Evolutionary conservation across 2,888 invertebrate species (phyloP).

Genomic region (Diachrysia chrysitis): DNA sequence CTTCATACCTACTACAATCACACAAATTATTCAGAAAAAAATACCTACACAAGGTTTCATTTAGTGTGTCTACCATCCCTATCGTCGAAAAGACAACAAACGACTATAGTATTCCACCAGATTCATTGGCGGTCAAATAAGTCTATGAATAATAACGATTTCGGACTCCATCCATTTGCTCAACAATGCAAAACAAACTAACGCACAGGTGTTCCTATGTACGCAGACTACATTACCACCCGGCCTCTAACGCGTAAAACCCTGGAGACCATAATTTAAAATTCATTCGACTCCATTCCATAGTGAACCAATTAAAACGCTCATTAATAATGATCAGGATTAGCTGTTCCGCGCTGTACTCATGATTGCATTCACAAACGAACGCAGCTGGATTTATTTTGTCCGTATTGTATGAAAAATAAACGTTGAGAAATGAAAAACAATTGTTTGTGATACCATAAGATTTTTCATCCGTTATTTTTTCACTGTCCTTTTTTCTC

Average conservation of each 20-base stretch:
- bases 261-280: constrained; percentile 62
- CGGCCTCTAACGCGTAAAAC: constrained; percentile 45
- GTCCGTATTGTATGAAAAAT: constrained; percentile 40
- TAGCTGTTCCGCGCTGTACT: constrained; percentile 40
- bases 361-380: constrained; percentile 57
- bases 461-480: constrained; percentile 45
- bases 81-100: constrained; percentile 17
- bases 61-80: not conserved
- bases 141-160: constrained; percentile 43
- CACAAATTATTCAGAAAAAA: too few relatives aligned
- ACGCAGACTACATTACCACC: constrained; percentile 41
- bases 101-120: constrained; percentile 29
- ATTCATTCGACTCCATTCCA: constrained; percentile 57
- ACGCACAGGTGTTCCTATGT: constrained; percentile 39
- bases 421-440: constrained; percentile 32
- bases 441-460: constrained; percentile 21
- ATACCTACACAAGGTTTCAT: too few relatives aligned
- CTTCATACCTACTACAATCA: not conserved
- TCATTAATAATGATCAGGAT: constrained; percentile 69
- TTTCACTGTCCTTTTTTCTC: constrained; percentile 19
- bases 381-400: constrained; percentile 56
- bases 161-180: constrained; percentile 25
- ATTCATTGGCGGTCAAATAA: constrained; percentile 36
- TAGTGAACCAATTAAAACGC: constrained; percentile 67
- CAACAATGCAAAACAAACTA: constrained; percentile 42